Base-by-base conservation (phyloP, 2,888 invertebrate species). In the Caenorhabditis panamensis region DNA sequence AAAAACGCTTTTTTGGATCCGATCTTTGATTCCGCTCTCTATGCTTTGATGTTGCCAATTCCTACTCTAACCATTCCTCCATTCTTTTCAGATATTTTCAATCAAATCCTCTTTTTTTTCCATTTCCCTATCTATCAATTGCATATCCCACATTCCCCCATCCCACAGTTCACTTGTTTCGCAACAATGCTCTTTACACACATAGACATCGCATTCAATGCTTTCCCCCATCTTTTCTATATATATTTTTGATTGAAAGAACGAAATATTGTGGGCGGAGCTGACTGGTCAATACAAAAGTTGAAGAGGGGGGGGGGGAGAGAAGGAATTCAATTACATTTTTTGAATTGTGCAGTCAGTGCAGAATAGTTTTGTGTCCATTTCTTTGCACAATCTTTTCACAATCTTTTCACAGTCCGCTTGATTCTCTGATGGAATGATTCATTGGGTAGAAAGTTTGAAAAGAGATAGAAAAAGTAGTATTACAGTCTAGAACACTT, bases 181-280 rank as follows among this genome's bases (percentile, higher is more conserved):
- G 28, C 31, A 28, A 56, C 54, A 31, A 56, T 56, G 26, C 24
- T 24, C 41, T 13, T 36, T 4, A n/a, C 18, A 18, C 36, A 36
- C 26, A 58, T 31, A 28, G 3, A 59, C 28, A 37, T 2, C n/a
- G n/a, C 36, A 28, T 49, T 18, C 36, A 67, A 53, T 53, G 62
- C 62, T 53, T 51, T 37, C 56, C 56, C n/a, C 51, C 11, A 22
- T 51, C 28, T 37, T 53, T 24, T 51, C n/a, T 16, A 31, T 67
- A 9, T 66, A 9, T 61, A 8, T 61, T 71, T 71, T 53, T 62
- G 28, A 72, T 63, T 72, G 72, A 72, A 72, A 62, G 4, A 24
- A 1, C 51, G 4, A 24, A 51, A 24, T 47, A 18, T 47, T 51
- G 22, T 51, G 24, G 51, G 51, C 51, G 51, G 51, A 51, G 51